Evolutionary conservation across 2,888 invertebrate genomes (phyloP).

Genomic region (Busseola fusca): DNA sequence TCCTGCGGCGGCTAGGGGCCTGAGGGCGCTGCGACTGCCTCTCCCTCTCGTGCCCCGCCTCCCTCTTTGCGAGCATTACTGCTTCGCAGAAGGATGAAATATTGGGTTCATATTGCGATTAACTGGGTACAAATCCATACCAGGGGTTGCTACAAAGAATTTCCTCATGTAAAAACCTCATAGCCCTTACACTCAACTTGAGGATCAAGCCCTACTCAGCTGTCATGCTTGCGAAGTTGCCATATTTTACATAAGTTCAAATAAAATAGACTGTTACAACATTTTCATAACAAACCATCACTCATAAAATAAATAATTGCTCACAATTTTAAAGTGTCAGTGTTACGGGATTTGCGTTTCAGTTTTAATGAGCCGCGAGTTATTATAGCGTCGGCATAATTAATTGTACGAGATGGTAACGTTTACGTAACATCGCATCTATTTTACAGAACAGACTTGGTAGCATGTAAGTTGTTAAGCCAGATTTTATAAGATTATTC

Average conservation of each 20-base stretch:
- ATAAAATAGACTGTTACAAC: constrained; percentile 27
- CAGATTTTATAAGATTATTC: not conserved
- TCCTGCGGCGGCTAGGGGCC: too few relatives aligned
- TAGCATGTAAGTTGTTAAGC: constrained; percentile 13
- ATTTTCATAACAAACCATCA: constrained; percentile 55
- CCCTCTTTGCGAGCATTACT: too few relatives aligned
- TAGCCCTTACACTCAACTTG: not conserved
- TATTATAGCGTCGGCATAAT: constrained; percentile 57
- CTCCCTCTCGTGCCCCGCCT: too few relatives aligned
- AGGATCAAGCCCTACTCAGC: not conserved
- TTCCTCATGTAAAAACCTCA: not conserved
- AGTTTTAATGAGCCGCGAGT: constrained; percentile 65
- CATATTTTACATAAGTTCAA: constrained; percentile 28
- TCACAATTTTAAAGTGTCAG: constrained; percentile 64
- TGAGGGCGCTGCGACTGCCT: too few relatives aligned
- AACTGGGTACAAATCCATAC: too few relatives aligned
- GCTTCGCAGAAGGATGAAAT: too few relatives aligned
- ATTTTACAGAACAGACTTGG: constrained; percentile 39
- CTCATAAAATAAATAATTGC: constrained; percentile 64
- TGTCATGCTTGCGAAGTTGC: not conserved
- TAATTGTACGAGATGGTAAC: constrained; percentile 58
- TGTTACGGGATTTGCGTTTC: constrained; percentile 61
- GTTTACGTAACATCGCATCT: constrained; percentile 53
- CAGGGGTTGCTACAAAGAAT: not conserved
- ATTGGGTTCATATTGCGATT: not conserved